A percentile compares a stretch with the other conserved stretches of the same genome.
These are phyloP conservation scores for Empidonax alnorum DNA, from an alignment of 2,113 vertebrate species.

Conservation along the genomic window DNA sequence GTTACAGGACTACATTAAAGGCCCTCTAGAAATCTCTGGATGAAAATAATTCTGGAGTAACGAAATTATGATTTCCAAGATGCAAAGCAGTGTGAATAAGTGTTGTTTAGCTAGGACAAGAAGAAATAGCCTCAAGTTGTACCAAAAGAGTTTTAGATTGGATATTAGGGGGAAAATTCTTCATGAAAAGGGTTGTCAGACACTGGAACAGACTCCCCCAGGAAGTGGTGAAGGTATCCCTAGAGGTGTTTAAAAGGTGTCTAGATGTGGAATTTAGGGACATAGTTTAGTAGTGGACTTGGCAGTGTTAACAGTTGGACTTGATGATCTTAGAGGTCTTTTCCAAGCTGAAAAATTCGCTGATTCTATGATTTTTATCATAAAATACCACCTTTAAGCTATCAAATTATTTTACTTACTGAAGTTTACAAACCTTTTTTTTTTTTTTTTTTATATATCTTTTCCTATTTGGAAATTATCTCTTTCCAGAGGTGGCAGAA, in stretches of 20 bases:
- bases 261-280: background rate
- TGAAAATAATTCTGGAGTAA: background rate
- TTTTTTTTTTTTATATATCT: background rate
- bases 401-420: background rate
- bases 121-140: background rate
- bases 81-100: fast-evolving
- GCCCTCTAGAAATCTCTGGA: background rate
- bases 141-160: background rate
- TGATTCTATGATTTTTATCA: background rate
- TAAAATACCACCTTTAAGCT: background rate
- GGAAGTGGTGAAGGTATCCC: background rate
- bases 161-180: background rate
- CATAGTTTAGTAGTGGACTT: background rate
- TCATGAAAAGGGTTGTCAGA: background rate
- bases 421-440: background rate
- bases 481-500: background rate
- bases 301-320: background rate
- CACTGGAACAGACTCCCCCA: background rate
- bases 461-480: background rate
- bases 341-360: background rate
- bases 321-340: background rate
- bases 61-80: background rate
- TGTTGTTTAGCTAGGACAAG: background rate
- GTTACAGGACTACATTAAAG: background rate
- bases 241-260: background rate